phyloP scores from a whole-genome alignment of 2,888 invertebrate genomes.

The Drosophila percnosoma region DNA sequence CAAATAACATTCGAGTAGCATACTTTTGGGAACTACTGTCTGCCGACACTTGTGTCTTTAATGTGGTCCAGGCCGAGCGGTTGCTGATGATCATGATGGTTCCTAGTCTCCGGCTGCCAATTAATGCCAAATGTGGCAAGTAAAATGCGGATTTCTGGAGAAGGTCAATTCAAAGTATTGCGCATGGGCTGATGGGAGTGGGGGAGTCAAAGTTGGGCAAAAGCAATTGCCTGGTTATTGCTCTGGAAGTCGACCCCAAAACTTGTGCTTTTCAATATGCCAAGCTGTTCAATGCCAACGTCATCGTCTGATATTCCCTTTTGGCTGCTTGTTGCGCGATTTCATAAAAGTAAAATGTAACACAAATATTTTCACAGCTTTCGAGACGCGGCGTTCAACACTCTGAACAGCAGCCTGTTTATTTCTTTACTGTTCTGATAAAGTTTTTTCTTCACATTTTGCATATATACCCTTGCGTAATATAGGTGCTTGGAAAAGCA shows the following conservation, averaged over 20 bases:
- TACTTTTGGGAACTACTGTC: slow-evolving; percentile 42
- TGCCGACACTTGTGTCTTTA: slow-evolving; percentile 44
- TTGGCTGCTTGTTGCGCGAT: slow-evolving; percentile 19
- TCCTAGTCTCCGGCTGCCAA: slow-evolving; percentile 49
- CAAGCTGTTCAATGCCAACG: slow-evolving; percentile 28
- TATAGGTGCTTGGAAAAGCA: background rate
- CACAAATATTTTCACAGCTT: slow-evolving; percentile 45
- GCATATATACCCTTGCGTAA: background rate
- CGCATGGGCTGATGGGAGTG: too few species aligned
- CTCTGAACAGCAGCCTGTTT: slow-evolving; percentile 28
- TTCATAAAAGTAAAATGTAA: slow-evolving; percentile 53
- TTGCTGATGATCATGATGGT: slow-evolving; percentile 33
- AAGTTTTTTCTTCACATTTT: background rate
- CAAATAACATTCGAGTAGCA: slow-evolving; percentile 75
- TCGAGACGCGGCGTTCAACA: slow-evolving; percentile 40
- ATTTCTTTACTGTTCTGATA: slow-evolving; percentile 17
- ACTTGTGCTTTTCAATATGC: slow-evolving; percentile 66
- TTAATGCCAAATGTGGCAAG: slow-evolving; percentile 63
- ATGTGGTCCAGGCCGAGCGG: slow-evolving; percentile 15
- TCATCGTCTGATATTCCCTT: slow-evolving; percentile 32
- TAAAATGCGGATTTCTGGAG: slow-evolving; percentile 38
- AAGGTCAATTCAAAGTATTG: slow-evolving; percentile 31
- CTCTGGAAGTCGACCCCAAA: slow-evolving; percentile 35
- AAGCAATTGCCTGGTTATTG: slow-evolving; percentile 67
- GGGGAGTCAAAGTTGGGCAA: slow-evolving; percentile 22